Evolutionary conservation across 2,888 invertebrate species (phyloP), one percentile per base, ranked within the genome.

Genomic region (Melipona beecheii): DNA sequence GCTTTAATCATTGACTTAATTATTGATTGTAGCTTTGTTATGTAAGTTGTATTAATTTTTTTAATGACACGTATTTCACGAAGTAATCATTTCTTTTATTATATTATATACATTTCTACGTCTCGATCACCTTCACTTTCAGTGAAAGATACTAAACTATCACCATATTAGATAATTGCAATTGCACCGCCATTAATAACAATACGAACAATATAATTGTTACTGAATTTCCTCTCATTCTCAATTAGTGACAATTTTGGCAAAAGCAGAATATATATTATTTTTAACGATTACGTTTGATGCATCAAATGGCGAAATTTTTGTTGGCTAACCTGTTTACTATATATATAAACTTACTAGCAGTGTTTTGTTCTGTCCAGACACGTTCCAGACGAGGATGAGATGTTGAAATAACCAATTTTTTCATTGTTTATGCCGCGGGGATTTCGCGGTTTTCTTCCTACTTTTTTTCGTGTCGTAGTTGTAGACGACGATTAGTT

Each of bases 291-390:
- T 73, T 73, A 15, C 27, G 9, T 74, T 50, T 52, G n/a, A n/a
- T 13, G 17, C 27, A 4, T 54, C 24, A 66, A 27, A 17, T n/a
- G 27, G 27, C 21, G 4, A 11, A 31, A 6, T 66, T 52, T 36
- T 17, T 52, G 62, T 80, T 80, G 75, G 75, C 24, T 15, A 70
- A n/a, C 75, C 64, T 80, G 79, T 43, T 56, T 24, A 13, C 4
- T 49, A 2, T 24, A 52, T 24, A 52, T 19, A n/a, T n/a, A 68
- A n/a, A 19, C 9, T 31, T 60, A 24, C 36, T 62, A 19, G 24
- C 21, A 31, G 81, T 74, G 24, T 73, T 78, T 73, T 73, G 19
- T 60, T 73, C 62, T 62, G n/a, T 70, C 15, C 27, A 54, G 21
- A 24, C 43, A 50, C 43, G 43, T 43, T 78, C 65, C 3, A 52